Conservation (phyloP, 2,113 vertebrate species). For the Pholis gunnellus region DNA sequence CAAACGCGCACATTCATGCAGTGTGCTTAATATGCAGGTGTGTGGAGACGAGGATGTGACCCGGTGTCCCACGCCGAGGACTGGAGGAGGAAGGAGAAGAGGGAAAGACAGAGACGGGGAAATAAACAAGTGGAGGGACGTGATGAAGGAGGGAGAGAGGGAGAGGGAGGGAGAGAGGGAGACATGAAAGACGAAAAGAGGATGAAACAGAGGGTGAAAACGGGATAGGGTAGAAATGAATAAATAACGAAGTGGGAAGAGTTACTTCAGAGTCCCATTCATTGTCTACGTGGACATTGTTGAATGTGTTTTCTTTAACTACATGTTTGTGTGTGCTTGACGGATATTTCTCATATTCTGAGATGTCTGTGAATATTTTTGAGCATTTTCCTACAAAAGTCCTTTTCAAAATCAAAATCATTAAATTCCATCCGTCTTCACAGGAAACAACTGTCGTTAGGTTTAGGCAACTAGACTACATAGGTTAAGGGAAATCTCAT, state of each 20-base stretch:
- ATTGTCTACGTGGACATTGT: neutral
- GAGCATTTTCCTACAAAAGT: too few relatives aligned
- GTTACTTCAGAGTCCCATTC: neutral
- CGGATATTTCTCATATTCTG: neutral
- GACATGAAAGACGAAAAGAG: neutral
- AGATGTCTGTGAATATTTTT: too few relatives aligned
- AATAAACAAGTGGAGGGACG: conserved; percentile 2
- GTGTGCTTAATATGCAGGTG: conserved; percentile 48
- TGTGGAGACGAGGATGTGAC: conserved; percentile 46
- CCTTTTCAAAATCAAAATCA: too few relatives aligned
- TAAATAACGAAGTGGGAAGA: neutral
- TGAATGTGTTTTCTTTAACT: too few relatives aligned
- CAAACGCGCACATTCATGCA: conserved; percentile 3
- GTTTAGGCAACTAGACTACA: too few relatives aligned
- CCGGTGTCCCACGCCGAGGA: conserved; percentile 18
- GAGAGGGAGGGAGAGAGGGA: neutral
- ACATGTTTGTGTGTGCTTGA: neutral
- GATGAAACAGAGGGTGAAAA: neutral
- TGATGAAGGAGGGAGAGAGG: neutral
- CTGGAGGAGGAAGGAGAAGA: neutral
- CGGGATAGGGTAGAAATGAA: neutral
- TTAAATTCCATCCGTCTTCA: too few relatives aligned
- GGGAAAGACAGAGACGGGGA: neutral
- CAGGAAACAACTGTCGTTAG: too few relatives aligned
- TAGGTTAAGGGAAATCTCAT: too few relatives aligned